Evolutionary conservation across 53 echinoderm and acorn worm genomes (phyloP).

Genomic region (Temnopleurus reevesii): DNA sequence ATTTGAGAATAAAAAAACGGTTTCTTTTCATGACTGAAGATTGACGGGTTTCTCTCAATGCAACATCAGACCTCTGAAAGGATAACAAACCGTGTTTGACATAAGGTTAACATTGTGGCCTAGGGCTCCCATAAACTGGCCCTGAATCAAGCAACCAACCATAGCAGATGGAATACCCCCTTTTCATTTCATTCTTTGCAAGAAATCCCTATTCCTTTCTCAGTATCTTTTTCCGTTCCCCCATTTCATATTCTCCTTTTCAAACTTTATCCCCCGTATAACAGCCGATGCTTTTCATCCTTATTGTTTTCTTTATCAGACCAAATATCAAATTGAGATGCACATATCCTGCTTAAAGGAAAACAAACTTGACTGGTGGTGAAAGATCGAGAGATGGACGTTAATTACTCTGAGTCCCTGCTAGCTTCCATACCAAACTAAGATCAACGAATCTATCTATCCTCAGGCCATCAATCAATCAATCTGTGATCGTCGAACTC

Average conservation of each 20-base stretch:
- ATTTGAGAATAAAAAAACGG: slow-evolving; percentile 33
- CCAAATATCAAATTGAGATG: background rate
- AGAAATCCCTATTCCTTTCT: slow-evolving; percentile 16
- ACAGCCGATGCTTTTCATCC: background rate
- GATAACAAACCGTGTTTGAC: slow-evolving; percentile 95
- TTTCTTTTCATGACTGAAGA: slow-evolving; percentile 68
- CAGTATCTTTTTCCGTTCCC: background rate
- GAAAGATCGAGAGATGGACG: background rate
- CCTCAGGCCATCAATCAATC: slow-evolving; percentile 18
- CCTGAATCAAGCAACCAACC: slow-evolving; percentile 67
- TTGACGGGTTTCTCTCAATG: slow-evolving; percentile 86
- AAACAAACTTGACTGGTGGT: background rate
- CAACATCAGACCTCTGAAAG: slow-evolving; percentile 78
- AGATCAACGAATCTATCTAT: background rate
- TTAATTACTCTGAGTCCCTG: slow-evolving; percentile 26
- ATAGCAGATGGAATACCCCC: slow-evolving; percentile 71
- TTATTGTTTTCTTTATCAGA: background rate
- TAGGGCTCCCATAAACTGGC: slow-evolving; percentile 47
- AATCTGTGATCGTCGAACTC: background rate
- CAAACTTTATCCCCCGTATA: background rate
- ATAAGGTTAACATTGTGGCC: slow-evolving; percentile 93
- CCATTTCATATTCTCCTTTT: background rate
- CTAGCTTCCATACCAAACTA: background rate
- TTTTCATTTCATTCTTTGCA: background rate
- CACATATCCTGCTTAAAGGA: background rate